Conservation (phyloP, 2,797 vertebrate species). For the Anisognathus igniventris region DNA sequence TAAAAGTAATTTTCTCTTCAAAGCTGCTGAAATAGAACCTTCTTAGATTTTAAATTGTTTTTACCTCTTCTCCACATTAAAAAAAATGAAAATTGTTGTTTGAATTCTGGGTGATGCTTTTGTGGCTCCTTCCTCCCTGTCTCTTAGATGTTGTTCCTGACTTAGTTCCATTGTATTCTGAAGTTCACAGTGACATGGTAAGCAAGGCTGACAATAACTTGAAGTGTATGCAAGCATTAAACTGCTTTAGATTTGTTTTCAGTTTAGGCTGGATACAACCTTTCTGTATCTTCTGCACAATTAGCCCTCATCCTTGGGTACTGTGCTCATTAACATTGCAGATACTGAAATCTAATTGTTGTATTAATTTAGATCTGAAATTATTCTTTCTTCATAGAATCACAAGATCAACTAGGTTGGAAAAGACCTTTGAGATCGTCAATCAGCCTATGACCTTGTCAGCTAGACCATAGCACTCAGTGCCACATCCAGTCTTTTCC, state of each 20-base stretch:
- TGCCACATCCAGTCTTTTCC: background rate
- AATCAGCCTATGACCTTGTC: background rate
- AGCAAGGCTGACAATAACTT: background rate
- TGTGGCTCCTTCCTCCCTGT: background rate
- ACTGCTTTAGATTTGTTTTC: background rate
- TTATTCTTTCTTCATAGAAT: background rate
- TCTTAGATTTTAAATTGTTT: background rate
- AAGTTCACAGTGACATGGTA: background rate
- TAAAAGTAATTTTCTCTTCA: background rate
- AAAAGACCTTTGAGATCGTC: background rate
- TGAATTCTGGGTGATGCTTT: background rate
- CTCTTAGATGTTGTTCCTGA: background rate
- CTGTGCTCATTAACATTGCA: background rate
- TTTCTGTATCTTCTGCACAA: background rate
- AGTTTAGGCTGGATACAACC: background rate
- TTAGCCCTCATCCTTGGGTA: background rate
- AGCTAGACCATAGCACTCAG: no score
- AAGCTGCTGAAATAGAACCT: background rate
- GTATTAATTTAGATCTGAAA: background rate
- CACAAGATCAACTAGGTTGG: background rate
- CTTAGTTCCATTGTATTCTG: background rate
- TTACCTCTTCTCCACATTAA: background rate
- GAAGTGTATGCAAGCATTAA: background rate
- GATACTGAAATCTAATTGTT: background rate
- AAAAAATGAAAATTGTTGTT: background rate